Evolutionary conservation across 2,797 vertebrate species (phyloP).

Genomic region (Gymnothorax javanicus): DNA sequence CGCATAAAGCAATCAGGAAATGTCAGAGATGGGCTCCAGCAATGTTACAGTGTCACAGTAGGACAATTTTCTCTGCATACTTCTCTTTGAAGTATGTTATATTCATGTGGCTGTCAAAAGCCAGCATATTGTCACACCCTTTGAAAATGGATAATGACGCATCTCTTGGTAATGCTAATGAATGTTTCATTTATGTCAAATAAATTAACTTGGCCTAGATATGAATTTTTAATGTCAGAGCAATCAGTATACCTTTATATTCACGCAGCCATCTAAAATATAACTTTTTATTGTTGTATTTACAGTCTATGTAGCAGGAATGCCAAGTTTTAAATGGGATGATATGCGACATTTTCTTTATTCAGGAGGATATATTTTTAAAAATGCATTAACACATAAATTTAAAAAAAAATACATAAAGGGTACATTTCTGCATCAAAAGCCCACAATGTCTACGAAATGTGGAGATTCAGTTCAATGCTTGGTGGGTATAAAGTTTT

Average conservation of each 20-base stretch:
- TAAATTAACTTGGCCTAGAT: slow-evolving; percentile 31
- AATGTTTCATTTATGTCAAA: slow-evolving; percentile 32
- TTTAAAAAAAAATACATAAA: background rate
- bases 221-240: slow-evolving; percentile 32
- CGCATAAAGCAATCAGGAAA: slow-evolving; percentile 18
- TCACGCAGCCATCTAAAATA: slow-evolving; percentile 16
- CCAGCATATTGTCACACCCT: slow-evolving; percentile 47
- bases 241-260: slow-evolving; percentile 3
- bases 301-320: slow-evolving; percentile 17
- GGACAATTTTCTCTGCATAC: slow-evolving; percentile 32
- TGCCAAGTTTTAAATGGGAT: background rate
- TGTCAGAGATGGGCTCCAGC: slow-evolving; percentile 29
- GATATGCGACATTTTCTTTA: background rate
- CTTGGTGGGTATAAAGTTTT: too few species aligned
- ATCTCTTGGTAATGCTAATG: slow-evolving; percentile 22
- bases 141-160: slow-evolving; percentile 37
- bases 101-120: slow-evolving; percentile 50
- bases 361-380: background rate
- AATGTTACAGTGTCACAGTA: slow-evolving; percentile 33
- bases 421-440: background rate
- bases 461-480: too few species aligned
- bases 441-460: too few species aligned
- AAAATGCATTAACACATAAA: background rate
- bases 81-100: slow-evolving; percentile 39
- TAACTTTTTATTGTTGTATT: background rate